Base-by-base conservation (phyloP, 1,140 invertebrate species). In the Euura saliciscinereae region DNA sequence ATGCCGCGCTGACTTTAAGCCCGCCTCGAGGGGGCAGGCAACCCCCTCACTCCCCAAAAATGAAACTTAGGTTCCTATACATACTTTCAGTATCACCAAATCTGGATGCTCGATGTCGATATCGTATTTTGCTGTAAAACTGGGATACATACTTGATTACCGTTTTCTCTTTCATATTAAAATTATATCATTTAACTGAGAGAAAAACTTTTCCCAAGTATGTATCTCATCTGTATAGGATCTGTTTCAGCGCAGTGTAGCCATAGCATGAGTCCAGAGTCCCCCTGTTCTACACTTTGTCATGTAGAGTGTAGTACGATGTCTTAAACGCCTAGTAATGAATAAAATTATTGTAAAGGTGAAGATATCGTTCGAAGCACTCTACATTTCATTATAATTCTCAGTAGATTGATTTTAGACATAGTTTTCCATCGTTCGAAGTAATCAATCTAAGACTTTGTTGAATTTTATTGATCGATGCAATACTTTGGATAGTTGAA, bases 21-120 rank as follows among this genome's bases (percentile, higher is more conserved):
- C 85, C 85, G 76, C 83, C 83, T 78, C 84, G 82, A 75, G 86
- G 86, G 77, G 77, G 77, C 83, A 89, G 77, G 87, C 89, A 73
- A 78, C 92, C 93, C 76, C 94, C 95, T 82, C 91, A 93, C 79
- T 96, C 95, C 76, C 95, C 95, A 75, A 96, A 96, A 89, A 95
- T 97, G 92, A 97, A 97, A 90, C 89, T 97, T 82, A 96, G 95
- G 94, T 96, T 85, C 71, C 76, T 67, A 84, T 80, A 82, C 74
- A 82, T 72, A 82, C 77, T 82, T 80, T 81, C 80, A 79, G 78
- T 80, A 74, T 71, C 79, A 83, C 76, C 80, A 74, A 80, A 72
- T 82, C 79, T 86, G 83, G 80, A 86, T 86, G 85, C 79, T 86
- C 84, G 78, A 84, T 85, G 83, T 87, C 76, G 74, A 82, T 78